Conservation (phyloP, 1,140 invertebrate genomes). For the Mizuhopecten yessoensis region DNA sequence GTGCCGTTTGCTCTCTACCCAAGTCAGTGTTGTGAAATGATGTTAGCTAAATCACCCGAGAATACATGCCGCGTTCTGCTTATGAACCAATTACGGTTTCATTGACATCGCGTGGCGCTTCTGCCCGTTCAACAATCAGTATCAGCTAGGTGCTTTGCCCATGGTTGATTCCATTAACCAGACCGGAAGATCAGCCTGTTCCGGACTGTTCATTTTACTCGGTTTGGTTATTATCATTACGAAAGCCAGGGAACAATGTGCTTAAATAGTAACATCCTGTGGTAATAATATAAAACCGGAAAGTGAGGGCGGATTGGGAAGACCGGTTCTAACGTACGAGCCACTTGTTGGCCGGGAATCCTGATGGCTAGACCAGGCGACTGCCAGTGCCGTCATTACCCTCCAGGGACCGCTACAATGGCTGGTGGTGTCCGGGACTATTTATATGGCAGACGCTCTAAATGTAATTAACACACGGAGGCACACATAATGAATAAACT, state of each 20-base stretch:
- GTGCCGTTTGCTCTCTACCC: neutral
- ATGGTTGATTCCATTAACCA: slow-evolving; percentile 34
- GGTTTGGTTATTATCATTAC: slow-evolving; percentile 3
- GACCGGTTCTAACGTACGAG: slow-evolving; percentile 6
- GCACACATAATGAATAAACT: slow-evolving; percentile 20
- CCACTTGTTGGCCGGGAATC: neutral
- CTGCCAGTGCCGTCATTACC: neutral
- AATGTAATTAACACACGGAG: slow-evolving; percentile 5
- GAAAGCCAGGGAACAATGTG: slow-evolving; percentile 30
- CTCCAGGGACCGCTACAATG: neutral
- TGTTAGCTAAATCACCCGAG: slow-evolving; percentile 12
- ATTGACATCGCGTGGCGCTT: slow-evolving; percentile 20
- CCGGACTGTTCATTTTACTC: slow-evolving; percentile 37
- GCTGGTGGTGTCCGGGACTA: neutral
- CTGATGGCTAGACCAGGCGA: neutral
- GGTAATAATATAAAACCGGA: slow-evolving; percentile 5
- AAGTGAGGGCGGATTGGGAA: slow-evolving; percentile 36
- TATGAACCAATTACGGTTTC: slow-evolving; percentile 32
- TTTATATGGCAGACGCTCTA: slow-evolving; percentile 37
- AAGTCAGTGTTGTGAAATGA: neutral
- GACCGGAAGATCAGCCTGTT: slow-evolving; percentile 18
- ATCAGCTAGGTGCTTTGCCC: slow-evolving; percentile 24
- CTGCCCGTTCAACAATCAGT: slow-evolving; percentile 22
- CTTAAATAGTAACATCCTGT: slow-evolving; percentile 32
- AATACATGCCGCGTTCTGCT: neutral